Evolutionary conservation across 2,888 invertebrate genomes (phyloP).

Genomic region (Pyrocoelia pectoralis): DNA sequence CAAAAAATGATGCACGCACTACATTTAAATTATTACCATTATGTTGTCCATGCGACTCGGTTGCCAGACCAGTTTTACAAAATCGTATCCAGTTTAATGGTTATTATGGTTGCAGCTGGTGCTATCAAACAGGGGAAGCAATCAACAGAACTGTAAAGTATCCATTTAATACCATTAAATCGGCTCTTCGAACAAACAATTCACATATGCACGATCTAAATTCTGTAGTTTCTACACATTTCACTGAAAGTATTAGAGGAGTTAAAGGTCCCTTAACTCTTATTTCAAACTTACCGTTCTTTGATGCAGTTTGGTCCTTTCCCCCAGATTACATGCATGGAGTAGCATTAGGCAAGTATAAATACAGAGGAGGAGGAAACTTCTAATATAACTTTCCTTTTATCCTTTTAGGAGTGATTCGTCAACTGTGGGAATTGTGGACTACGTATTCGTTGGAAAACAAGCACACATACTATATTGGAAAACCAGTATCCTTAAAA

Average conservation of each 20-base stretch:
- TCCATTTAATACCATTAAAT: conserved; percentile 1
- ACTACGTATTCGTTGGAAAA: conserved; percentile 1
- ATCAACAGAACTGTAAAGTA: conserved; percentile 4
- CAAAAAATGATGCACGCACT: not conserved
- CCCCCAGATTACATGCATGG: conserved; percentile 4
- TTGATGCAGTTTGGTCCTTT: conserved; percentile 3
- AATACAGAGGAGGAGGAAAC: not conserved
- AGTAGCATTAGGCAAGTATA: not conserved
- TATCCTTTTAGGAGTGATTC: conserved; percentile 4
- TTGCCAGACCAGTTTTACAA: conserved; percentile 1
- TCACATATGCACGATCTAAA: not conserved
- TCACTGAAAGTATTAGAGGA: not conserved
- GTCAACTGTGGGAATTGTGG: not conserved
- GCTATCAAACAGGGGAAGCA: conserved; percentile 1
- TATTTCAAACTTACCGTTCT: not conserved
- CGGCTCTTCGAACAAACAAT: not conserved
- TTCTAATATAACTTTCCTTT: conserved; percentile 4
- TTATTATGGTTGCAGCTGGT: conserved; percentile 4
- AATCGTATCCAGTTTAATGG: conserved; percentile 4
- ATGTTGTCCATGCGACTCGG: conserved; percentile 4
- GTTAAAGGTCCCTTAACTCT: conserved; percentile 3
- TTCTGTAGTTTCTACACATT: not conserved
- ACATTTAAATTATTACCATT: conserved; percentile 4
- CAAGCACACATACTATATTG: conserved; percentile 4
- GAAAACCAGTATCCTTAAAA: not conserved